phyloP scores from a whole-genome alignment of 2,888 invertebrate genomes.

The Ectropis crepuscularia region DNA sequence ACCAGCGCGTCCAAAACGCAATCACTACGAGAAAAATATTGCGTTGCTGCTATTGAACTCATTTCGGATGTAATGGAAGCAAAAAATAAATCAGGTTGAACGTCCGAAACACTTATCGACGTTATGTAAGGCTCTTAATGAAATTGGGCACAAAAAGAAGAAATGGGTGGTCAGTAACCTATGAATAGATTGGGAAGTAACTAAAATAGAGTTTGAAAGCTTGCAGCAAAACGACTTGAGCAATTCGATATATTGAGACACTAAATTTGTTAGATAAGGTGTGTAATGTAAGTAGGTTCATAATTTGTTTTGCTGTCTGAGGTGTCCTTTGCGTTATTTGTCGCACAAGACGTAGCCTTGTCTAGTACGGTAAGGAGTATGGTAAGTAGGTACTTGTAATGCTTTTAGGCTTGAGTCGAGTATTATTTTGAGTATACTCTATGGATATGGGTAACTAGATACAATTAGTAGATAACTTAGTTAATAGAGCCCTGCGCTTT shows the following conservation, averaged over 20 bases:
- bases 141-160: slow-evolving; percentile 16
- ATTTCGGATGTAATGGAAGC: slow-evolving; percentile 10
- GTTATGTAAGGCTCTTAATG: slow-evolving; percentile 21
- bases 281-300: not conserved
- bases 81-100: slow-evolving; percentile 18
- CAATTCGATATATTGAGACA: not conserved
- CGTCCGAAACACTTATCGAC: slow-evolving; percentile 13
- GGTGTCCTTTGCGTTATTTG: too few relatives aligned
- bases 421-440: too few relatives aligned
- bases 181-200: not conserved
- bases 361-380: too few relatives aligned
- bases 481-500: too few relatives aligned
- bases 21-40: slow-evolving; percentile 6
- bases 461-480: too few relatives aligned
- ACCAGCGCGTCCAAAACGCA: slow-evolving; percentile 8
- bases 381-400: too few relatives aligned
- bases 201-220: slow-evolving; percentile 6
- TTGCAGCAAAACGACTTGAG: not conserved
- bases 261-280: not conserved
- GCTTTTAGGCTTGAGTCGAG: too few relatives aligned
- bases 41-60: slow-evolving; percentile 7
- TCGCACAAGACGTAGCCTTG: too few relatives aligned
- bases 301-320: too few relatives aligned
- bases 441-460: too few relatives aligned
- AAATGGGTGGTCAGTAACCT: slow-evolving; percentile 8